Percentiles rank a stretch among this genome's conserved stretches.
Evolutionary conservation across 2,888 invertebrate genomes (phyloP).

Genomic region (Gastrophysa polygoni): DNA sequence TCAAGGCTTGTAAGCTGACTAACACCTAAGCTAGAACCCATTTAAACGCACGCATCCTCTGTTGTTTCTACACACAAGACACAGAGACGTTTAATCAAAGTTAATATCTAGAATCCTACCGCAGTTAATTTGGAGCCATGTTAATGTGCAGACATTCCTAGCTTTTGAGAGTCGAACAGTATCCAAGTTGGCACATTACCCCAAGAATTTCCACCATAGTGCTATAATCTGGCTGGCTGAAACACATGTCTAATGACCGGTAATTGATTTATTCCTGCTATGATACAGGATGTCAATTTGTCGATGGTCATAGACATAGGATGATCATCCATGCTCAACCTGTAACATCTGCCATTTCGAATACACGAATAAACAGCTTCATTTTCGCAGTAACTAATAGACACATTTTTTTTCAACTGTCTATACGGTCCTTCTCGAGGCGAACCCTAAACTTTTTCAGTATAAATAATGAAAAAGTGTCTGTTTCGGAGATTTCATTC

Average conservation of each 20-base stretch:
- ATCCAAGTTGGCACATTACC: conserved; percentile 49
- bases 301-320: neutral
- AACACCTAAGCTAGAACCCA: neutral
- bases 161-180: conserved; percentile 40
- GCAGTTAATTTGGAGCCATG: conserved; percentile 42
- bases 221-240: conserved; percentile 51
- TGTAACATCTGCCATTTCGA: no score
- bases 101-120: conserved; percentile 33
- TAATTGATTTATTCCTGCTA: conserved; percentile 20
- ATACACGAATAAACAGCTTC: no score
- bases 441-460: no score
- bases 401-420: no score
- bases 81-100: conserved; percentile 32
- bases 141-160: conserved; percentile 44
- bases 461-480: no score
- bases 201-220: conserved; percentile 48
- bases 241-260: conserved; percentile 43
- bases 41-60: neutral
- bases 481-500: no score
- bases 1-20: no score
- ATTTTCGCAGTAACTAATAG: no score
- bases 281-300: neutral
- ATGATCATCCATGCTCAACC: no score
- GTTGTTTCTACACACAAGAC: conserved; percentile 13
- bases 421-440: no score